Evolutionary conservation across 2,888 invertebrate genomes (phyloP).

Genomic region (Orthosia gracilis): DNA sequence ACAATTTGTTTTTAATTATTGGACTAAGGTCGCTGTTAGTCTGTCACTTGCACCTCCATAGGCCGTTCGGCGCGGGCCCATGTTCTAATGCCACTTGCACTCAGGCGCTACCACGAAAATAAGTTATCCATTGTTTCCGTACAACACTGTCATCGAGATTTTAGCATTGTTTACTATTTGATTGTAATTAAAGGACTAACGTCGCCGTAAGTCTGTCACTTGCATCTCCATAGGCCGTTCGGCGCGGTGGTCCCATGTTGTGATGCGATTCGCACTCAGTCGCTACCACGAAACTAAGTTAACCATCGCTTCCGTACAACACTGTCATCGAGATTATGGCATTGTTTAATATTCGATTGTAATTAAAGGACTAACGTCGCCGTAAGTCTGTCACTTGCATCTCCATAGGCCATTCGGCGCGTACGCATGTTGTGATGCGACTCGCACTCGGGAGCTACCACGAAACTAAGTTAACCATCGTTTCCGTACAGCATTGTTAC

Average conservation of each 20-base stretch:
- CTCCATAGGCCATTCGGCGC: slow-evolving; percentile 1
- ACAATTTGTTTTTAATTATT: no score
- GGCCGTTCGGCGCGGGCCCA: slow-evolving; percentile 28
- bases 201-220: slow-evolving; percentile 20
- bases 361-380: not conserved
- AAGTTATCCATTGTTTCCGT: slow-evolving; percentile 36
- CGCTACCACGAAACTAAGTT: slow-evolving; percentile 51
- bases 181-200: not conserved
- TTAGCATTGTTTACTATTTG: no score
- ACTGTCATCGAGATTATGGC: no score
- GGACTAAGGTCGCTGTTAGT: no score
- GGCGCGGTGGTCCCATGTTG: slow-evolving; percentile 47
- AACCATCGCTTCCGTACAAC: slow-evolving; percentile 25
- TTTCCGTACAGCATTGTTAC: not conserved
- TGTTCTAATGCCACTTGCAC: slow-evolving; percentile 50
- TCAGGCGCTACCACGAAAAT: slow-evolving; percentile 48
- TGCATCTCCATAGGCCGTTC: not conserved
- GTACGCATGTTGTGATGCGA: slow-evolving; percentile 50
- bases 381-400: slow-evolving; percentile 17
- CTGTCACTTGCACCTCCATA: slow-evolving; percentile 5
- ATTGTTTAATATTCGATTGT: no score
- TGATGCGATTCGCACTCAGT: slow-evolving; percentile 41
- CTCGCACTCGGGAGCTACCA: slow-evolving; percentile 45
- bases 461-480: slow-evolving; percentile 44
- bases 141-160: no score